These are phyloP conservation scores for Ischnus inquisitorius DNA, from an alignment of 2,888 invertebrate genomes.

Conservation along the genomic window DNA sequence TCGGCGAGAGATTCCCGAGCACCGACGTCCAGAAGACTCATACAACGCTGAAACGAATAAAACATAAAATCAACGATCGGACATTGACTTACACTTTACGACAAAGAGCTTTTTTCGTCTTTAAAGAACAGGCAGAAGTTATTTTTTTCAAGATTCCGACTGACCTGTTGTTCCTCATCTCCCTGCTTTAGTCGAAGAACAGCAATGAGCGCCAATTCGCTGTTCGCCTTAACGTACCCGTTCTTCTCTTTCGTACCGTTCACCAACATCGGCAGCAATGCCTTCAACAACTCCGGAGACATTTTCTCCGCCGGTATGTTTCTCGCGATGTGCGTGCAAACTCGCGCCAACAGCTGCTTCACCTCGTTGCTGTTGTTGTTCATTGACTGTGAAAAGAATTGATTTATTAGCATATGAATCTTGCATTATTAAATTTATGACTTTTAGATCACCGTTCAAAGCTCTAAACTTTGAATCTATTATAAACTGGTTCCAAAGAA, in stretches of 20 bases:
- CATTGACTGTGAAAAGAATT: conserved; percentile 89
- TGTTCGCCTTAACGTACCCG: conserved; percentile 96
- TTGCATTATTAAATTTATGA: conserved; percentile 3
- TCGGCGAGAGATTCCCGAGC: conserved; percentile 95
- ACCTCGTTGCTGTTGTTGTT: conserved; percentile 98
- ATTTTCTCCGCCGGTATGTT: conserved; percentile 88
- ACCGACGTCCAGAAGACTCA: conserved; percentile 93
- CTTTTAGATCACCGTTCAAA: too few relatives aligned
- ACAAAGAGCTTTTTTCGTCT: background rate
- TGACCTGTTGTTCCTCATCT: conserved; percentile 91
- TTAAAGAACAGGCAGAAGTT: background rate
- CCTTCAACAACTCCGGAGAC: conserved; percentile 90
- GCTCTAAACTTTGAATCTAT: too few relatives aligned
- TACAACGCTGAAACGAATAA: conserved; percentile 88
- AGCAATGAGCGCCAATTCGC: conserved; percentile 96
- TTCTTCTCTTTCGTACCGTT: conserved; percentile 99
- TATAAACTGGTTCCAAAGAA: too few relatives aligned
- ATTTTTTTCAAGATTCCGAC: conserved; percentile 11
- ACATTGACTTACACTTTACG: background rate
- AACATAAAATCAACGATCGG: conserved; percentile 5
- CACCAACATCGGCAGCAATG: conserved; percentile 95
- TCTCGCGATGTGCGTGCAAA: conserved; percentile 91
- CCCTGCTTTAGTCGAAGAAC: conserved; percentile 93
- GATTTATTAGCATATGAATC: conserved; percentile 16
- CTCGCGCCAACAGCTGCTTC: conserved; percentile 95